phyloP scores from a whole-genome alignment of 2,888 invertebrate genomes.

The Epinotia bilunana region DNA sequence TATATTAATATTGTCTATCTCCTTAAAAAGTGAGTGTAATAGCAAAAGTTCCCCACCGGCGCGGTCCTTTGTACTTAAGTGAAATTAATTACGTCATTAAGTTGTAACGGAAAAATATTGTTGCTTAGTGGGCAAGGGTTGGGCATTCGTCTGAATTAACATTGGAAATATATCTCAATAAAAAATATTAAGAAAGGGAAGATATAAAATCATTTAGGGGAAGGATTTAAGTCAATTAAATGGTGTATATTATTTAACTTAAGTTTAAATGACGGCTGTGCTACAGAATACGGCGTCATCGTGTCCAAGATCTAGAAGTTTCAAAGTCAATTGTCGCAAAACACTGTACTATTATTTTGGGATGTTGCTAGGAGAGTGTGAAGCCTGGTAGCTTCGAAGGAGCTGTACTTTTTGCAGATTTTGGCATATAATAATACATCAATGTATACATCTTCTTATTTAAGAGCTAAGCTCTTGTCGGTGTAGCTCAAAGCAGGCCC shows the following conservation, averaged over 20 bases:
- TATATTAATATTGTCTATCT: conserved; percentile 5
- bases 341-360: too few species aligned
- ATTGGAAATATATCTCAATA: conserved; percentile 8
- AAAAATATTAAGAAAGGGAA: conserved; percentile 8
- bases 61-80: conserved; percentile 33
- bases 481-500: too few species aligned
- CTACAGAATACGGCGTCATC: too few species aligned
- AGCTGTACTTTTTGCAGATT: too few species aligned
- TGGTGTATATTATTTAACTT: background rate
- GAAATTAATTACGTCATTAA: conserved; percentile 43
- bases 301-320: too few species aligned
- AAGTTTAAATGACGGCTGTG: too few species aligned
- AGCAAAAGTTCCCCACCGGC: conserved; percentile 31
- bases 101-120: conserved; percentile 43
- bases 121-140: conserved; percentile 32
- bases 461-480: too few species aligned
- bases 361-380: too few species aligned
- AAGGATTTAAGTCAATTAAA: background rate
- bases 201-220: background rate
- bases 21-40: conserved; percentile 20
- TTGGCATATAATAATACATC: too few species aligned
- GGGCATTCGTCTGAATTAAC: conserved; percentile 37
- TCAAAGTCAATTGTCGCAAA: too few species aligned
- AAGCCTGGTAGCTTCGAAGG: too few species aligned
- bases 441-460: too few species aligned